phyloP scores from a whole-genome alignment of 2,888 invertebrate species.

The Oligia latruncula region DNA sequence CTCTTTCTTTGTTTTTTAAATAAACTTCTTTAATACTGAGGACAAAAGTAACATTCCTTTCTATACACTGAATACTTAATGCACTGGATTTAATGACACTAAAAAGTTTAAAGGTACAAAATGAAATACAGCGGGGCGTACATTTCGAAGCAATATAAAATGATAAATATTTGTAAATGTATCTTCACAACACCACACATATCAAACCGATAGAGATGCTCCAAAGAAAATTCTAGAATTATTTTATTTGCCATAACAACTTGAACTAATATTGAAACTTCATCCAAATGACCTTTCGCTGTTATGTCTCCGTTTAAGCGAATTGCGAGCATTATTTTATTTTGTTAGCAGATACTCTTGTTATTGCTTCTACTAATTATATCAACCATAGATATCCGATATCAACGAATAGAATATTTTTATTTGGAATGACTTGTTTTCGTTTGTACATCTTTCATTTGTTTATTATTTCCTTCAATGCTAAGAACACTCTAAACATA shows the following conservation, averaged over 20 bases:
- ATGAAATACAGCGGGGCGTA: not conserved
- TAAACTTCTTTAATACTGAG: not conserved
- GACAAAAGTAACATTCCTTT: slow-evolving; percentile 9
- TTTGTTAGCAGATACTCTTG: not conserved
- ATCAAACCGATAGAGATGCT: not conserved
- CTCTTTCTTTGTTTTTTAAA: slow-evolving; percentile 23
- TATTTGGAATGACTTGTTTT: not conserved
- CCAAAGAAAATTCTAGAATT: slow-evolving; percentile 26
- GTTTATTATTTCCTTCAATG: not conserved
- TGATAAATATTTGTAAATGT: not conserved
- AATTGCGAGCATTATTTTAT: not conserved
- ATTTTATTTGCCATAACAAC: not conserved
- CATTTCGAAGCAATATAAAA: not conserved
- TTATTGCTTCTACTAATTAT: not conserved
- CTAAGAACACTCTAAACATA: not conserved
- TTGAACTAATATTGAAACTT: slow-evolving; percentile 14
- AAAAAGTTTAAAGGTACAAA: not conserved
- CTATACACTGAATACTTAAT: not conserved
- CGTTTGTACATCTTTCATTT: not conserved
- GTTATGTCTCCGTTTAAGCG: not conserved
- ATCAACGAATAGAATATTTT: not conserved
- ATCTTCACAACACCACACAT: not conserved
- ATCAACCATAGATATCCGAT: not conserved
- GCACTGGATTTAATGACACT: not conserved
- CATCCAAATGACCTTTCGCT: slow-evolving; percentile 26